Percentiles rank a stretch among this genome's conserved stretches.
These are phyloP conservation scores for Channallabes apus DNA, from an alignment of 2,797 vertebrate species.

Conservation along the genomic window DNA sequence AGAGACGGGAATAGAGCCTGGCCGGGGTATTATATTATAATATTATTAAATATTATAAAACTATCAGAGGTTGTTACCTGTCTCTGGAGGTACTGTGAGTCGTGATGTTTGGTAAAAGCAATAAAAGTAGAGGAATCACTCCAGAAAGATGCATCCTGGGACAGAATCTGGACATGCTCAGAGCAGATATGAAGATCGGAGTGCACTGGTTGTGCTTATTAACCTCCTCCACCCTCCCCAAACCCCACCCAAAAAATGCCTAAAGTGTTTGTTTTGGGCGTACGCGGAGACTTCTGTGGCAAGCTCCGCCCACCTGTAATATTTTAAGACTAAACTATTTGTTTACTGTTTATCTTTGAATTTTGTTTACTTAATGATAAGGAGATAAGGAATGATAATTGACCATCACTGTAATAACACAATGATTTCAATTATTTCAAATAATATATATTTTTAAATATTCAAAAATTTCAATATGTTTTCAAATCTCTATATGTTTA, in stretches of 20 bases:
- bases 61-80: neutral
- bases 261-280: neutral
- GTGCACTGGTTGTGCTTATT: neutral
- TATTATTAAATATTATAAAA: neutral
- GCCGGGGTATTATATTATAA: too few species aligned
- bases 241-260: neutral
- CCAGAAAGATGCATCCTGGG: constrained; percentile 24
- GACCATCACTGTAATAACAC: neutral
- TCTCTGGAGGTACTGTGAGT: neutral
- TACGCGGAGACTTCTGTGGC: neutral
- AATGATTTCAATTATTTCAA: too few species aligned
- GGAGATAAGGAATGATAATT: neutral
- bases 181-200: neutral
- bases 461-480: neutral
- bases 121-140: neutral
- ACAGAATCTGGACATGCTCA: neutral
- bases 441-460: too few species aligned
- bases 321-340: too few species aligned
- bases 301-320: too few species aligned
- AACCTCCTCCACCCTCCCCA: neutral
- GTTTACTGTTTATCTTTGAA: neutral
- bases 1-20: too few species aligned
- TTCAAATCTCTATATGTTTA: neutral
- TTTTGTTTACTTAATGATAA: neutral
- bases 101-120: neutral